A percentile compares a stretch with the other conserved stretches of the same genome.
Conservation (phyloP, 2,113 vertebrate genomes). For the Phaethon lepturus region DNA sequence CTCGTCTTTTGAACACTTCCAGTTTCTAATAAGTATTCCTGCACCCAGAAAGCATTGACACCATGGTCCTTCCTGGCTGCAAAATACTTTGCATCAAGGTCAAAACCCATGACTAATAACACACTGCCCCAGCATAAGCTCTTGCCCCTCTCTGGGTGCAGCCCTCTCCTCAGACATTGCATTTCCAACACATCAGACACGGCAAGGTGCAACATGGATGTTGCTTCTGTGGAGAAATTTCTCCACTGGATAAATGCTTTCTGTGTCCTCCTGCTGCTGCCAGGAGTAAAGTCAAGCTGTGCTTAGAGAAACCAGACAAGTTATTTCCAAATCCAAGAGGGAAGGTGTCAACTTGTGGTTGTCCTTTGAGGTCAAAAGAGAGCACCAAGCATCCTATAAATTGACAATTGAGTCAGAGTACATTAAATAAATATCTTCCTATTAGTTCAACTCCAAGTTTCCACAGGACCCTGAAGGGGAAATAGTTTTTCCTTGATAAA, state of each 20-base stretch:
- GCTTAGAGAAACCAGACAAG: neutral
- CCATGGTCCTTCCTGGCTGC: neutral
- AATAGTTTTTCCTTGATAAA: slow-evolving; percentile 14
- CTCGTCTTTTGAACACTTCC: too few relatives aligned
- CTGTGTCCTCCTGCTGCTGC: neutral
- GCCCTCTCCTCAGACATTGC: neutral
- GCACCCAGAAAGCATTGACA: neutral
- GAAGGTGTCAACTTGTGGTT: neutral
- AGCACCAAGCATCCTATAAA: neutral
- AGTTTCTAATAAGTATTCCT: neutral
- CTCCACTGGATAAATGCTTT: neutral
- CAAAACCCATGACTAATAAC: neutral
- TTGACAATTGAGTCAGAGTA: neutral
- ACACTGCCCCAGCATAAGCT: neutral
- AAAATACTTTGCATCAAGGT: neutral
- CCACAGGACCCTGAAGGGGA: neutral
- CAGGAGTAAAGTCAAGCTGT: neutral
- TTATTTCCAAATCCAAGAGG: neutral
- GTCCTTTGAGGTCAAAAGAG: slow-evolving; percentile 1
- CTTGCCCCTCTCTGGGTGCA: neutral
- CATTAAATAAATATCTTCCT: neutral
- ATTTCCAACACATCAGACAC: neutral
- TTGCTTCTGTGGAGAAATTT: neutral
- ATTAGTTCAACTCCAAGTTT: neutral
- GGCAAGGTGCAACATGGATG: fast-evolving